These are phyloP conservation scores for Notolepis coatsorum DNA, from an alignment of 2,797 vertebrate genomes.

Conservation along the genomic window DNA sequence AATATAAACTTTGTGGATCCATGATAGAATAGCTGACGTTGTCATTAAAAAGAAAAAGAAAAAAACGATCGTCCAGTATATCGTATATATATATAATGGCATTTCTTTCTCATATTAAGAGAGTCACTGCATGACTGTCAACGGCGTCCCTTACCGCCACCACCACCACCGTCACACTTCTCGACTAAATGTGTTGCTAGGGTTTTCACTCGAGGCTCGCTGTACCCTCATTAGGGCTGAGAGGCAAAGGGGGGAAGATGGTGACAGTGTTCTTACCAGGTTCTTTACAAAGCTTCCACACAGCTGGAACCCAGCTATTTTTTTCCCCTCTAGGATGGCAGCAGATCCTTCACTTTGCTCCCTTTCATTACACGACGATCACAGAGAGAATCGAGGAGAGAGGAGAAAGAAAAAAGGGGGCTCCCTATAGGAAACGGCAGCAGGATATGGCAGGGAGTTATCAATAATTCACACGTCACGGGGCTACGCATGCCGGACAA, in stretches of 20 bases:
- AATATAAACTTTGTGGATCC: no score
- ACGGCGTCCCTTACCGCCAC: no score
- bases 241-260: conserved; percentile 7
- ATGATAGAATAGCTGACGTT: no score
- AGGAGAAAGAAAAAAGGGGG: conserved; percentile 49
- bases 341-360: conserved; percentile 41
- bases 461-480: conserved; percentile 73
- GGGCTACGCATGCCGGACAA: conserved; percentile 69
- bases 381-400: no score
- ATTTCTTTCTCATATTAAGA: no score
- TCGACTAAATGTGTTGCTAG: not conserved
- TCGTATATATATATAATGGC: no score
- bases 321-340: no score
- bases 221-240: conserved; percentile 26
- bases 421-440: conserved; percentile 53
- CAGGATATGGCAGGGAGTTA: conserved; percentile 41
- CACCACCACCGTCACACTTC: conserved; percentile 11
- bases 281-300: conserved; percentile 26
- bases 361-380: conserved; percentile 63
- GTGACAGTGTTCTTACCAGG: conserved; percentile 12
- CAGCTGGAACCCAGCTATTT: conserved; percentile 41
- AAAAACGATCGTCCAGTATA: no score
- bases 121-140: no score
- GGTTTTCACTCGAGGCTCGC: conserved; percentile 29
- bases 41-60: no score